Evolutionary conservation across 1,140 invertebrate genomes (phyloP).

Genomic region (Tetraneura akinire): DNA sequence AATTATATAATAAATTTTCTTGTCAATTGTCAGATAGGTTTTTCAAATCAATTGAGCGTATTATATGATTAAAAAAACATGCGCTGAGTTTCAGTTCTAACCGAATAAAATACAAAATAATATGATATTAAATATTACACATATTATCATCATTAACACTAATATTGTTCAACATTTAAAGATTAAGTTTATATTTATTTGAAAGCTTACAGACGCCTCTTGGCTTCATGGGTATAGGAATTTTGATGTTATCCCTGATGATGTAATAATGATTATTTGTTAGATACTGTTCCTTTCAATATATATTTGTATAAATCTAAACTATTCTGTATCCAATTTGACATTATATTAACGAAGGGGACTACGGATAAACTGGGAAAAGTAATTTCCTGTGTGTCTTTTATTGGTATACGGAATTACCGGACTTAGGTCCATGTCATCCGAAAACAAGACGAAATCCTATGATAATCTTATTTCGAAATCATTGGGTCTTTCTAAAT

Average conservation of each 20-base stretch:
- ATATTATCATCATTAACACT: neutral
- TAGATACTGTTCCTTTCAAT: neutral
- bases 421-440: constrained; percentile 22
- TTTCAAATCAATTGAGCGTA: neutral
- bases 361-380: constrained; percentile 20
- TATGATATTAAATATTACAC: neutral
- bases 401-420: constrained; percentile 24
- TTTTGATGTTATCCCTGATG: neutral
- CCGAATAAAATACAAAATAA: neutral
- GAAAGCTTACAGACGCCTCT: neutral
- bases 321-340: constrained; percentile 26
- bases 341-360: constrained; percentile 13
- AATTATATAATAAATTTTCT: neutral
- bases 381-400: constrained; percentile 32
- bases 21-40: neutral
- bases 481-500: constrained; percentile 19
- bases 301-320: neutral
- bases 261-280: neutral
- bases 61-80: too few relatives aligned
- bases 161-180: neutral
- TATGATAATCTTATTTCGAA: constrained; percentile 21
- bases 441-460: constrained; percentile 29
- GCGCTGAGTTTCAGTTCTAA: too few relatives aligned
- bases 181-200: neutral
- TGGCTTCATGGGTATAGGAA: neutral